Base-by-base conservation (phyloP, 2,888 invertebrate genomes). In the Drosophila falleni region DNA sequence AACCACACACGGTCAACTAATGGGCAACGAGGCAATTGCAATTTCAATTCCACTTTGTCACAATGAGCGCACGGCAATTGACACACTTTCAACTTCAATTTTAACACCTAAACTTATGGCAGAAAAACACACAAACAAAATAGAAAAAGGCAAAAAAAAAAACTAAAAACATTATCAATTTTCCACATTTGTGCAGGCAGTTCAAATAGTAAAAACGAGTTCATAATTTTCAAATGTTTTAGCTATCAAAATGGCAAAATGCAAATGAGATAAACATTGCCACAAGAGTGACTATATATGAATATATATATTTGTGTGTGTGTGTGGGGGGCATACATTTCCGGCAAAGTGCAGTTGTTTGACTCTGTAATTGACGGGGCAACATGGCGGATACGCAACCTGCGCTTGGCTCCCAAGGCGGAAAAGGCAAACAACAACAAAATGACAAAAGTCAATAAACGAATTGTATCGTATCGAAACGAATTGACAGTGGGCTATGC, bases 341-440 rank as follows among this genome's bases (percentile, higher is more conserved):
- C 89, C 90, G 90, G 81, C 71, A 80, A 72, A 76, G 42, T 73
- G 75, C 68, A 67, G 69, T 67, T 71, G 64, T 65, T 75, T 50
- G 71, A 60, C 60, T 66, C 59, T 66, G 53, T 69, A 66, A 76
- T 72, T 77, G 71, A 50, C 56, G 9, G 47, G 62, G 61, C 87
- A 74, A 83, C 87, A 75, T 77, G 83, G 88, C 88, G 83, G 74
- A 87, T 79, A 76, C 73, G 78, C 71, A 78, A 84, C 78, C 71
- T 73, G 66, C 53, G 11, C 39, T 9, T 11, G 33, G 46, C n/a
- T 33, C 16, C 29, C 10, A 10, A 59, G 70, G 67, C 75, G 77
- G 56, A 74, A 75, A 71, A 74, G 74, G 74, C 73, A 71, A 59
- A 26, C 46, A 55, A 66, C 50, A 68, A 49, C 46, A 55, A 72